Percentiles rank a stretch among this genome's conserved stretches.
These are phyloP conservation scores for Rhabdophis nuchalis DNA, from an alignment of 2,797 vertebrate genomes.

Conservation along the genomic window DNA sequence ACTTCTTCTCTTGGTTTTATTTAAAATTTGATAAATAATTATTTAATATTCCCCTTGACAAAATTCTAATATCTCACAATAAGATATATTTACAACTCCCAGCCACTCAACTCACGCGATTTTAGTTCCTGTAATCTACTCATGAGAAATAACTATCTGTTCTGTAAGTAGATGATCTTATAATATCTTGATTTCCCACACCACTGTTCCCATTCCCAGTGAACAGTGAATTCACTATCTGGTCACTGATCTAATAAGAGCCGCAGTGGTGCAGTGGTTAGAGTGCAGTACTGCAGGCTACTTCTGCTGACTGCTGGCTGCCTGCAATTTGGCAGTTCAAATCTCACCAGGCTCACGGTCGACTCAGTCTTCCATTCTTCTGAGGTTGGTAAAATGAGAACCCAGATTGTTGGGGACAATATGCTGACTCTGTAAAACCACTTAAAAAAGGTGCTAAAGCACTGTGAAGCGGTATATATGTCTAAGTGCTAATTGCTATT, in stretches of 20 bases:
- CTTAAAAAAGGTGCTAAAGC: too few species aligned
- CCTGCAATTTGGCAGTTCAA: too few species aligned
- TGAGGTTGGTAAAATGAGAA: too few species aligned
- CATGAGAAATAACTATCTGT: not conserved
- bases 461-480: too few species aligned
- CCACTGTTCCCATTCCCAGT: too few species aligned
- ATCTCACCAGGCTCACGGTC: too few species aligned
- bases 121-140: not conserved
- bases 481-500: not conserved
- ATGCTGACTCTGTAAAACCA: too few species aligned
- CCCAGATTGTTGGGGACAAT: too few species aligned
- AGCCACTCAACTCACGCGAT: not conserved
- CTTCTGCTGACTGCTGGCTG: too few species aligned
- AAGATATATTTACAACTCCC: not conserved
- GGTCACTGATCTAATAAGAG: not conserved
- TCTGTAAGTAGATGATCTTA: not conserved
- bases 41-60: not conserved
- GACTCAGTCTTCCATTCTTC: too few species aligned
- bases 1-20: not conserved
- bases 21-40: not conserved
- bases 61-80: not conserved
- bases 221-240: not conserved
- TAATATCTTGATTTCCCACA: not conserved
- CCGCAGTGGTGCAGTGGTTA: too few species aligned
- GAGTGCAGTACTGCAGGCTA: too few species aligned